phyloP scores from a whole-genome alignment of 2,113 vertebrate species.

The Catharus minimus region DNA sequence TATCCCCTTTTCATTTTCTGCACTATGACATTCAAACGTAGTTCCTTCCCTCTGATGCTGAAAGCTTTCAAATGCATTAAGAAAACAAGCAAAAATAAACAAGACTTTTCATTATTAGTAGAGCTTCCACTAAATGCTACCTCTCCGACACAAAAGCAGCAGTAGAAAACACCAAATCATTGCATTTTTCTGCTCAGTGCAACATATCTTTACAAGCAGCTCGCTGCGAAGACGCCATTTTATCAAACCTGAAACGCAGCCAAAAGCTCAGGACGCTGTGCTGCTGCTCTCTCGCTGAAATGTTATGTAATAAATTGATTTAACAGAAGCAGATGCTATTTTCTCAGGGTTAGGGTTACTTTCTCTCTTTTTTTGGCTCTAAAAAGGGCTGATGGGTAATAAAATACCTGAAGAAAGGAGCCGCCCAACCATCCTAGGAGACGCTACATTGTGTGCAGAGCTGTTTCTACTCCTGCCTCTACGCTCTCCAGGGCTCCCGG shows the following conservation, averaged over 20 bases:
- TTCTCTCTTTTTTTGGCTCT: constrained; percentile 22
- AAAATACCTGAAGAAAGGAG: constrained; percentile 84
- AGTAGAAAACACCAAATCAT: not conserved
- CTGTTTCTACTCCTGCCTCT: constrained; percentile 79
- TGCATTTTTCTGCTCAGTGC: constrained; percentile 43
- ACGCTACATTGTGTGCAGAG: constrained; percentile 77
- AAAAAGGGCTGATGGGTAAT: constrained; percentile 67
- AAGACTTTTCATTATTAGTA: constrained; percentile 2
- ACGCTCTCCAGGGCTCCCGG: constrained; percentile 65
- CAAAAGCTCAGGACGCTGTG: constrained; percentile 76
- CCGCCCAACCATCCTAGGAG: constrained; percentile 75
- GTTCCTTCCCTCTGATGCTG: not conserved
- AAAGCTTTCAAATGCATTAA: constrained; percentile 20
- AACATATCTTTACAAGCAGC: constrained; percentile 74
- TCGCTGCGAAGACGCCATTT: constrained; percentile 89
- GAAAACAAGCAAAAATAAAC: constrained; percentile 19
- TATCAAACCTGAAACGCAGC: constrained; percentile 85
- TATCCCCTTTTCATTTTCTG: not conserved
- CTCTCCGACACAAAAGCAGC: constrained; percentile 33
- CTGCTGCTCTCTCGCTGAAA: constrained; percentile 67
- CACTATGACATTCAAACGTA: not conserved
- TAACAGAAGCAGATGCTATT: constrained; percentile 62
- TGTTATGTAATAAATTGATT: constrained; percentile 73
- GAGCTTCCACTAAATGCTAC: not conserved
- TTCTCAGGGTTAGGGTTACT: constrained; percentile 50